Evolutionary conservation across 2,113 vertebrate species (phyloP).

Genomic region (Rousettus leschenaultii): DNA sequence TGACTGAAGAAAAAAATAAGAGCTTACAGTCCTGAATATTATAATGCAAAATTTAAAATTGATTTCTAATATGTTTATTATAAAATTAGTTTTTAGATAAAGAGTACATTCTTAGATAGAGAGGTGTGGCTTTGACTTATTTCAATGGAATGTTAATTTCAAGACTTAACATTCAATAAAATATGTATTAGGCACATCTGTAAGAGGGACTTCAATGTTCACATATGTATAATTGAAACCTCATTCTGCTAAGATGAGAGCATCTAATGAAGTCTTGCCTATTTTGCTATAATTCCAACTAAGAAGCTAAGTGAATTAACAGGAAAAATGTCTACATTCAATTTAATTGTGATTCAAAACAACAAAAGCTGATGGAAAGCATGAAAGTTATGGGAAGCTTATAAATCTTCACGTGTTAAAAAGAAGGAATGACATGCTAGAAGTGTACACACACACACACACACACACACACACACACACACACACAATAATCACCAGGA

Average conservation of each 20-base stretch:
- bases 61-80: background rate
- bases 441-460: no score
- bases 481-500: background rate
- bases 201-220: background rate
- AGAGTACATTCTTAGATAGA: background rate
- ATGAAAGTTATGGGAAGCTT: background rate
- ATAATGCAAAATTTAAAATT: background rate
- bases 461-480: no score
- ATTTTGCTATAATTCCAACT: background rate
- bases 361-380: background rate
- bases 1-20: background rate
- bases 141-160: background rate
- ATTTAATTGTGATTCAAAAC: slow-evolving; percentile 15
- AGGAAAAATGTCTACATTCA: background rate
- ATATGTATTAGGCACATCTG: background rate
- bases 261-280: background rate
- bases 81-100: background rate
- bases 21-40: background rate
- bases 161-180: background rate
- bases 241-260: background rate
- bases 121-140: background rate
- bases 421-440: background rate
- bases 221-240: background rate
- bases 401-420: background rate
- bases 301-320: background rate